Conservation (phyloP, 2,888 invertebrate species). For the Diarsia dahlii region DNA sequence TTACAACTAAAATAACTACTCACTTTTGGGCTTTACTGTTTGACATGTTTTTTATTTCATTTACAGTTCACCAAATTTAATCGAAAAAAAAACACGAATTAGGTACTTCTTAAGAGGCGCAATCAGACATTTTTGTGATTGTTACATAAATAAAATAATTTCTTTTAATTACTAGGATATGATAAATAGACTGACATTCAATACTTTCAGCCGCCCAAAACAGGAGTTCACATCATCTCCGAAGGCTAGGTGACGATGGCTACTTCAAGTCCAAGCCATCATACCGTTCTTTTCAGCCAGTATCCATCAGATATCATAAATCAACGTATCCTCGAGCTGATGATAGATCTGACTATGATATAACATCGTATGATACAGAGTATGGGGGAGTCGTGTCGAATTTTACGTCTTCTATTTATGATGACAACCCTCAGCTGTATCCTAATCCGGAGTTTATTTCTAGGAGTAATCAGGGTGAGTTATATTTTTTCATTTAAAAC, state of each 20-base stretch:
- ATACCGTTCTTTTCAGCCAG: slow-evolving; percentile 85
- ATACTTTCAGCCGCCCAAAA: slow-evolving; percentile 76
- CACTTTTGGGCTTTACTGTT: not conserved
- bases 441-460: slow-evolving; percentile 87
- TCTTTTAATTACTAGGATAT: not conserved
- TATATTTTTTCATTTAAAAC: not conserved
- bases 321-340: slow-evolving; percentile 80
- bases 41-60: not conserved
- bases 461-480: slow-evolving; percentile 82
- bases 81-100: not conserved
- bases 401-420: slow-evolving; percentile 88
- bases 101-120: not conserved
- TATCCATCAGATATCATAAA: slow-evolving; percentile 82
- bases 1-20: not conserved
- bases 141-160: not conserved
- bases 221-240: slow-evolving; percentile 72
- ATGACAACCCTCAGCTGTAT: slow-evolving; percentile 87
- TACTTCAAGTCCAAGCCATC: slow-evolving; percentile 80
- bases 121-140: not conserved
- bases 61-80: not conserved
- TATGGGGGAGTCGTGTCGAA: slow-evolving; percentile 88
- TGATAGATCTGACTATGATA: slow-evolving; percentile 84
- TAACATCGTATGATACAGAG: slow-evolving; percentile 86
- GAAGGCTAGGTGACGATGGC: slow-evolving; percentile 77
- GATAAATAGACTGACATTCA: not conserved